Conservation (phyloP, 2,888 invertebrate species). For the Sminthurides aquaticus region DNA sequence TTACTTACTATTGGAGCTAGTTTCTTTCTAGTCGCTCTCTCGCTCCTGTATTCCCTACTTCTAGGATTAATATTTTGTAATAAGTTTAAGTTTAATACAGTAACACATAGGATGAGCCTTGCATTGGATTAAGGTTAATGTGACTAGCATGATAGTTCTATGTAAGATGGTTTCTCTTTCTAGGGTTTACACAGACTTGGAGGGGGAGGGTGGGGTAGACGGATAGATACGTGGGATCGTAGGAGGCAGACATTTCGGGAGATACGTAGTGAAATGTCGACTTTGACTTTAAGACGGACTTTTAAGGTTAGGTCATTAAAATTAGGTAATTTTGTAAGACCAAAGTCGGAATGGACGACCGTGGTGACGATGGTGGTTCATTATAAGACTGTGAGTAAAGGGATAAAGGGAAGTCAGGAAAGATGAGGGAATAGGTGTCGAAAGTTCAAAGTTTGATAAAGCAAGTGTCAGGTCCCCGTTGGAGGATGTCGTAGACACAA, state of each 20-base stretch:
- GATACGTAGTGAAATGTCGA: background rate
- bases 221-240: background rate
- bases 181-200: background rate
- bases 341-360: too few relatives aligned
- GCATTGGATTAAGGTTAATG: conserved; percentile 2
- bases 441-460: too few relatives aligned
- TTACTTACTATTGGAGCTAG: background rate
- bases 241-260: background rate
- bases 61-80: background rate
- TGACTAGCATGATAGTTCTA: background rate
- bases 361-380: too few relatives aligned
- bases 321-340: too few relatives aligned
- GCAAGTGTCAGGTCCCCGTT: too few relatives aligned
- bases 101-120: background rate
- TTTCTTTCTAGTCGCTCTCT: background rate
- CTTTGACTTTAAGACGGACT: too few relatives aligned
- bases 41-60: background rate
- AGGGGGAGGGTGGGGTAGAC: background rate
- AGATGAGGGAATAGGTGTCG: too few relatives aligned
- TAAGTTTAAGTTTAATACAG: background rate
- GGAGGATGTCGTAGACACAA: too few relatives aligned
- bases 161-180: background rate
- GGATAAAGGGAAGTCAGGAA: too few relatives aligned
- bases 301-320: too few relatives aligned
- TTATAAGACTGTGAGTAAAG: too few relatives aligned